Evolutionary conservation across 2,888 invertebrate genomes (phyloP).

Genomic region (Drosophila siamana): DNA sequence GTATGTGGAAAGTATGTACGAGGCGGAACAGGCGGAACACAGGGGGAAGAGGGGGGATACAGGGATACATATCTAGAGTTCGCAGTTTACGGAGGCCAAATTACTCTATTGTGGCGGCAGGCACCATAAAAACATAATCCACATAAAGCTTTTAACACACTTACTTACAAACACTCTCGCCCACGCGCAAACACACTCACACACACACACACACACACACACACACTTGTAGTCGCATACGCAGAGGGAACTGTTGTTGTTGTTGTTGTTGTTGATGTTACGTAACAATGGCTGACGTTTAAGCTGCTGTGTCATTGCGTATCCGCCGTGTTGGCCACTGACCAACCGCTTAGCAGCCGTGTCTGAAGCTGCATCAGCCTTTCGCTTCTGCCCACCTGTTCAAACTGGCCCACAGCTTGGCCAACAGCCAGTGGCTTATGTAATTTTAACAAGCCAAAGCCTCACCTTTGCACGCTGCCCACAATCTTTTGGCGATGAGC

Average conservation of each 20-base stretch:
- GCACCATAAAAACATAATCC: slow-evolving; percentile 73
- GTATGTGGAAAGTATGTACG: neutral
- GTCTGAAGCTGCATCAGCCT: slow-evolving; percentile 11
- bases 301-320: slow-evolving; percentile 51
- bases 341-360: slow-evolving; percentile 3
- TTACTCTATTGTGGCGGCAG: slow-evolving; percentile 44
- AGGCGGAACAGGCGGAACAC: too few species aligned
- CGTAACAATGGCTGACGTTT: slow-evolving; percentile 41
- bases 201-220: neutral
- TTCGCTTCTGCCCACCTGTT: slow-evolving; percentile 4
- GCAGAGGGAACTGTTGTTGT: slow-evolving; percentile 11
- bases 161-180: slow-evolving; percentile 14
- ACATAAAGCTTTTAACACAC: slow-evolving; percentile 65
- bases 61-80: slow-evolving; percentile 14
- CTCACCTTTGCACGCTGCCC: too few species aligned
- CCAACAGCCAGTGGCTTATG: slow-evolving; percentile 28
- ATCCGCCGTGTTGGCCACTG: slow-evolving; percentile 33
- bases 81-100: slow-evolving; percentile 32
- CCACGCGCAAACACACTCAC: neutral
- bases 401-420: slow-evolving; percentile 24
- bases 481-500: too few species aligned
- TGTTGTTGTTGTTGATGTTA: slow-evolving; percentile 31
- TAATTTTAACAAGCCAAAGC: slow-evolving; percentile 33
- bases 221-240: neutral
- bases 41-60: too few species aligned